A percentile compares a stretch with the other conserved stretches of the same genome.
Evolutionary conservation across 2,888 invertebrate species (phyloP).

Genomic region (Clunio marinus): DNA sequence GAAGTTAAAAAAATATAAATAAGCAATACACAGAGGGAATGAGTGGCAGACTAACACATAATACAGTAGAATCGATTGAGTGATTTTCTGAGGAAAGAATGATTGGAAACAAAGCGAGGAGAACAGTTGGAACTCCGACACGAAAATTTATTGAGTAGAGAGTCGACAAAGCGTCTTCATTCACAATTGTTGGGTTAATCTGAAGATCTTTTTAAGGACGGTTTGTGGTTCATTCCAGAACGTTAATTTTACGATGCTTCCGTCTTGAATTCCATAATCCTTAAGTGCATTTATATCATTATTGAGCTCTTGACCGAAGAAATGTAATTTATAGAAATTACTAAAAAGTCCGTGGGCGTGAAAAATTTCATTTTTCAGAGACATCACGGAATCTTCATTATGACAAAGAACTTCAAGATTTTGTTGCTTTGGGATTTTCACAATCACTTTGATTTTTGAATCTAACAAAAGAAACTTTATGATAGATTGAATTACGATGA

Average conservation of each 20-base stretch:
- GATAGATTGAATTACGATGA: too few species aligned
- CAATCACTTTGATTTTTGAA: background rate
- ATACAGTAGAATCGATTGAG: background rate
- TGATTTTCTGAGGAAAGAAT: slow-evolving; percentile 5
- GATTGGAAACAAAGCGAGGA: slow-evolving; percentile 9
- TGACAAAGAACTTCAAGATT: background rate
- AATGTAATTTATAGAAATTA: slow-evolving; percentile 3
- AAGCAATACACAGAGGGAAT: too few species aligned
- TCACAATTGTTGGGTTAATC: background rate
- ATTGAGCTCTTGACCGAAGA: background rate
- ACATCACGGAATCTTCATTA: background rate
- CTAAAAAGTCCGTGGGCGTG: background rate
- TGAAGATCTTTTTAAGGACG: background rate
- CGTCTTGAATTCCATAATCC: slow-evolving; percentile 4
- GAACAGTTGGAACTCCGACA: background rate
- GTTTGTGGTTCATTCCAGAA: background rate
- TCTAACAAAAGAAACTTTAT: background rate
- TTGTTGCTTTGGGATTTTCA: background rate
- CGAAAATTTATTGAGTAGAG: background rate
- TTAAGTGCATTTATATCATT: background rate
- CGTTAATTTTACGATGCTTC: slow-evolving; percentile 11
- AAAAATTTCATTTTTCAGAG: background rate
- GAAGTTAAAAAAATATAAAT: background rate
- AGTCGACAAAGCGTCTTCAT: background rate
- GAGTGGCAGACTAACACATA: slow-evolving; percentile 6